phyloP scores from a whole-genome alignment of 2,797 vertebrate genomes.

The Hapalemur alaotrensis region DNA sequence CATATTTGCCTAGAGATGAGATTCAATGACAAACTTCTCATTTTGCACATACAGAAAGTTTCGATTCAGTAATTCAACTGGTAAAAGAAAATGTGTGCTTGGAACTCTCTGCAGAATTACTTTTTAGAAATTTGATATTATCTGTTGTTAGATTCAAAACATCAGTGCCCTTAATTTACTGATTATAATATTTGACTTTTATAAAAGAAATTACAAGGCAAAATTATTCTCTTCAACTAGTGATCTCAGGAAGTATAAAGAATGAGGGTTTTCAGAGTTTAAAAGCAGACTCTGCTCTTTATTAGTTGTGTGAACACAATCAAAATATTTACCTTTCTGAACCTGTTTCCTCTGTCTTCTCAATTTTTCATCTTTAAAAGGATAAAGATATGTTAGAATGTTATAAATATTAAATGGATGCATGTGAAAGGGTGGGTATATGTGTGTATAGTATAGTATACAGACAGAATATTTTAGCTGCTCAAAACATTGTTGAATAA shows the following conservation, averaged over 20 bases:
- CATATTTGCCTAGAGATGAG: neutral
- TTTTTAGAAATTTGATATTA: neutral
- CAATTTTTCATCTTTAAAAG: slow-evolving; percentile 31
- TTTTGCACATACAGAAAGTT: neutral
- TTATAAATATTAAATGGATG: neutral
- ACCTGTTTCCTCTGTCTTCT: neutral
- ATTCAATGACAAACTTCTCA: slow-evolving; percentile 4
- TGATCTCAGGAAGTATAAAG: neutral
- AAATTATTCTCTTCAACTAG: neutral
- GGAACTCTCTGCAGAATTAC: neutral
- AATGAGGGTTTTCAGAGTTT: neutral
- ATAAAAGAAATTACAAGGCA: neutral
- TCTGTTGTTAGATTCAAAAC: neutral
- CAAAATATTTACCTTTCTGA: slow-evolving; percentile 25
- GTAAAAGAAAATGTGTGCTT: neutral
- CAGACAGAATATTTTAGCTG: neutral
- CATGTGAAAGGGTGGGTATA: neutral
- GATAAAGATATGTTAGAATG: neutral
- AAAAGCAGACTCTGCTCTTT: neutral
- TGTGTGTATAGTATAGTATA: neutral
- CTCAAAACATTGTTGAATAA: slow-evolving; percentile 6
- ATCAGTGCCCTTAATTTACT: neutral
- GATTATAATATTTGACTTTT: neutral
- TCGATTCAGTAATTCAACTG: neutral
- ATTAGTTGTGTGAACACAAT: neutral